Evolutionary conservation across 2,113 vertebrate species (phyloP).

Genomic region (Sylvicapra grimmia): DNA sequence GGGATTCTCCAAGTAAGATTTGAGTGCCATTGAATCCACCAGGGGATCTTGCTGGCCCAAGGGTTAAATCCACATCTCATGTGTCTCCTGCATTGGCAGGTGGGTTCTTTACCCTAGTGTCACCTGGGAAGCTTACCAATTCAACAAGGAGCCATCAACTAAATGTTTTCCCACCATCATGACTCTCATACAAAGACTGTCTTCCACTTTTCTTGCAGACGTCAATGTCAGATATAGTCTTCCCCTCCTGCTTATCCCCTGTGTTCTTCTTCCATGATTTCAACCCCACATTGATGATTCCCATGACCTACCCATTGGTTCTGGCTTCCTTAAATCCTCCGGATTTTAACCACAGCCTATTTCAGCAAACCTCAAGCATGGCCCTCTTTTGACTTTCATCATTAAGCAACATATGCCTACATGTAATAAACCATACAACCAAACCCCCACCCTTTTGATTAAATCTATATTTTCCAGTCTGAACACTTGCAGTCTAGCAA

Average conservation of each 20-base stretch:
- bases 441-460: not conserved
- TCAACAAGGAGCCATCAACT: not conserved
- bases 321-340: not conserved
- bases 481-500: not conserved
- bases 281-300: not conserved
- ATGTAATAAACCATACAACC: not conserved
- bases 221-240: not conserved
- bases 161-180: not conserved
- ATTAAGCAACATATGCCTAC: not conserved
- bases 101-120: not conserved
- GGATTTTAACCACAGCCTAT: not conserved
- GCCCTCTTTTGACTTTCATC: not conserved
- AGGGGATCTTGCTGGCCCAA: not conserved
- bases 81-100: not conserved
- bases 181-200: not conserved
- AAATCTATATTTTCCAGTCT: not conserved
- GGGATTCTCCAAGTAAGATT: not conserved
- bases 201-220: not conserved
- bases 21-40: not conserved
- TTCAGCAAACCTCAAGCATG: not conserved
- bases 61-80: not conserved
- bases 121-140: not conserved
- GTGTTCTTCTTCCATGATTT: not conserved
- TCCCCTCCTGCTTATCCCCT: not conserved
- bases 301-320: not conserved